Base-by-base conservation (phyloP, 2,888 invertebrate genomes). In the Lumbricus terrestris region DNA sequence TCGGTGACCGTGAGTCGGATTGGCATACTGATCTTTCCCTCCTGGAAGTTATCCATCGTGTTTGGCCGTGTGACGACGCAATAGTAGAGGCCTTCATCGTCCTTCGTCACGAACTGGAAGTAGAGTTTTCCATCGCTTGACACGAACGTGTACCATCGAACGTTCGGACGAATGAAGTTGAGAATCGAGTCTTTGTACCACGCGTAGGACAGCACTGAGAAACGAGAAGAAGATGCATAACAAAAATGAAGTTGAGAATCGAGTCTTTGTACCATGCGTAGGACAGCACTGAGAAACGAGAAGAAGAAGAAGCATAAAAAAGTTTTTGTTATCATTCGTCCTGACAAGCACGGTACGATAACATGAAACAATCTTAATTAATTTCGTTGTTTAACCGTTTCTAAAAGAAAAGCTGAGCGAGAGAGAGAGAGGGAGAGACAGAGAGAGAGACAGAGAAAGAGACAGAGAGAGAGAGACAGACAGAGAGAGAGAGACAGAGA, bases 121-220 rank as follows among this genome's bases (percentile, higher is more conserved):
- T 99, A 99, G 33, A 99, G 96, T 29, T 98, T 97, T 88, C 98
- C 98, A 95, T 98, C 98, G 93, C 97, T 96, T 0, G 98, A 98
- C 0, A 98, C 98, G 96, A 99, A 98, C 0, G 98, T 97, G 92
- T 94, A 93, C 13, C 93, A 93, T 90, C 98, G 96, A 93, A 97
- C 96, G 94, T 98, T 98, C 95, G 98, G 98, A 94, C 98, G 97
- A 0, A 99, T 98, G 93, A 98, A 97, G 95, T 98, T 98, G 0
- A 97, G 97, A 93, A 98, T 98, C 93, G 96, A 97, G 93, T 97
- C 97, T 92, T 98, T 96, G 20, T 97, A 97, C 98, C 98, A 92
- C 16, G 89, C 88, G 82, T 88, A 92, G 15, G 91, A 92, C 38
- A 92, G 88, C 23, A 69, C 91, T 92, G 89, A 18, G 88, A 42